Evolutionary conservation across 2,113 vertebrate species (phyloP).

Genomic region (Mus pahari): DNA sequence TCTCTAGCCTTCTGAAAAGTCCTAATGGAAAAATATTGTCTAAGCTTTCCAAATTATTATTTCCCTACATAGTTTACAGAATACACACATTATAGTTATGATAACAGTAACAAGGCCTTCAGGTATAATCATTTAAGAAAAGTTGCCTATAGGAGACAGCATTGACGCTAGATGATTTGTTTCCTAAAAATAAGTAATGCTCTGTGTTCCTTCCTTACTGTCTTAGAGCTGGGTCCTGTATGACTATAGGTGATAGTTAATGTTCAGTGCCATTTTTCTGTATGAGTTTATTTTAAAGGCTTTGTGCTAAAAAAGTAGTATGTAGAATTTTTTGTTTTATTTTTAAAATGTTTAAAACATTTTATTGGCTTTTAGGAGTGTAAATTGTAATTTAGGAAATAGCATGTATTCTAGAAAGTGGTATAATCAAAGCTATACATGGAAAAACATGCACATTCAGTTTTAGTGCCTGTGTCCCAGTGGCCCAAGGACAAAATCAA

Average conservation of each 20-base stretch:
- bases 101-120: background rate
- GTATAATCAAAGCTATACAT: slow-evolving; percentile 76
- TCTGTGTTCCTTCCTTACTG: background rate
- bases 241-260: slow-evolving; percentile 45
- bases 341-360: slow-evolving; percentile 38
- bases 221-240: background rate
- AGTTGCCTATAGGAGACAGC: background rate
- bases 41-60: background rate
- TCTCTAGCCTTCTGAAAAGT: slow-evolving; percentile 40
- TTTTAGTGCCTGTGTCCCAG: slow-evolving; percentile 70
- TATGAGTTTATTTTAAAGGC: slow-evolving; percentile 70
- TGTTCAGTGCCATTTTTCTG: slow-evolving; percentile 34
- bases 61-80: background rate
- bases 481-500: slow-evolving; percentile 68
- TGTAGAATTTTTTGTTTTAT: slow-evolving; percentile 63
- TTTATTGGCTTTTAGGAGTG: slow-evolving; percentile 75
- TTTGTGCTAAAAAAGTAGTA: slow-evolving; percentile 79
- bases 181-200: slow-evolving; percentile 20
- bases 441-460: slow-evolving; percentile 72
- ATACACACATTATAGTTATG: background rate
- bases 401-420: slow-evolving; percentile 70
- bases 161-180: slow-evolving; percentile 42
- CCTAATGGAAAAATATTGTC: background rate
- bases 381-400: slow-evolving; percentile 66
- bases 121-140: background rate